Conservation (phyloP, 2,888 invertebrate species). For the Hyalella azteca region DNA sequence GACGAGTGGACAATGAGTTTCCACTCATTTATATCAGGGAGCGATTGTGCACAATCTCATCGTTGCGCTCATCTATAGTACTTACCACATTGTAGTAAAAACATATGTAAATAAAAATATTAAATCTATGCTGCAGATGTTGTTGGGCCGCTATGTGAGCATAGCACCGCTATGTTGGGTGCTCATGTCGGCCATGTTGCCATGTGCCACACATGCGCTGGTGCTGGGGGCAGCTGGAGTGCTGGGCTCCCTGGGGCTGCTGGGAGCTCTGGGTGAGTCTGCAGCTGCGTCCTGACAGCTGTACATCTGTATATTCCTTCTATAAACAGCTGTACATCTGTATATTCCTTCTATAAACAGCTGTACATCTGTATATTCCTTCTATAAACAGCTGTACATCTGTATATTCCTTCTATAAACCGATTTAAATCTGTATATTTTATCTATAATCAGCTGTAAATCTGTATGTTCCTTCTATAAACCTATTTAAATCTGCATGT, state of each 20-base stretch:
- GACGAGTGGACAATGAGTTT: too few relatives aligned
- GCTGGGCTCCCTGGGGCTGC: neutral
- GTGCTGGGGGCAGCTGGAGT: neutral
- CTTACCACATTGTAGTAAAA: too few relatives aligned
- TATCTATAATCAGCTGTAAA: neutral
- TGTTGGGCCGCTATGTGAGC: neutral
- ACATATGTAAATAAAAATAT: neutral
- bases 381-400: neutral
- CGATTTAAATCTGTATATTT: neutral
- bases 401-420: neutral
- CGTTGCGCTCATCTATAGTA: too few relatives aligned
- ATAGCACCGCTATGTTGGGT: neutral
- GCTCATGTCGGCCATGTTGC: neutral
- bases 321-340: neutral
- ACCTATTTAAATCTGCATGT: neutral
- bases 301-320: neutral
- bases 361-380: neutral
- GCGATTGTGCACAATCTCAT: too few relatives aligned
- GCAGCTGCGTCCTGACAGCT: neutral
- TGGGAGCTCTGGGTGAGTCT: conserved; percentile 20
- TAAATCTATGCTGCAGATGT: conserved; percentile 2
- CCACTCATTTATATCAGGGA: too few relatives aligned
- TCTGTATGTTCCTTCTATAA: neutral
- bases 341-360: neutral
- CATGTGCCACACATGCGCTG: neutral